A percentile compares a stretch with the other conserved stretches of the same genome.
phyloP scores from a whole-genome alignment of 2,888 invertebrate species.

The Bursaphelenchus okinawaensis region DNA sequence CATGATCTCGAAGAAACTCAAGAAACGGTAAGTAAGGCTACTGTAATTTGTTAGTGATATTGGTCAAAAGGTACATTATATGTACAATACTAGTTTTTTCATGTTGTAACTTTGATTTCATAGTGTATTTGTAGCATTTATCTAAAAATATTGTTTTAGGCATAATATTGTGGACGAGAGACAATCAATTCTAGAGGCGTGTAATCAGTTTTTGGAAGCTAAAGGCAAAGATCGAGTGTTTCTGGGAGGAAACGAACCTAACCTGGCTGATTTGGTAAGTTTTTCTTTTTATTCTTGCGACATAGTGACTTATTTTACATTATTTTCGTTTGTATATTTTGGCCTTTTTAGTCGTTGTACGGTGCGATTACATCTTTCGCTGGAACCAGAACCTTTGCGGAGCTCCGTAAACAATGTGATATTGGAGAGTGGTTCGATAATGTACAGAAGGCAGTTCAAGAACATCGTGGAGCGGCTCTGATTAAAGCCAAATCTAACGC shows the following conservation, averaged over 20 bases:
- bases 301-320: neutral
- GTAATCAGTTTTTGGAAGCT: constrained; percentile 72
- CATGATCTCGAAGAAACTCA: constrained; percentile 78
- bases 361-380: constrained; percentile 55
- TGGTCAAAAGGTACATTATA: constrained; percentile 7
- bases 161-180: constrained; percentile 80
- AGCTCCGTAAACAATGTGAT: constrained; percentile 38
- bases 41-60: neutral
- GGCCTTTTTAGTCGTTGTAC: constrained; percentile 39
- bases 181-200: constrained; percentile 78
- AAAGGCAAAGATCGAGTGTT: constrained; percentile 69
- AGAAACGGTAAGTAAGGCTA: constrained; percentile 67
- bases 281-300: constrained; percentile 11
- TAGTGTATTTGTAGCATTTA: neutral
- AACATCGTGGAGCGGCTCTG: constrained; percentile 15
- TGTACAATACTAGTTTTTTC: neutral
- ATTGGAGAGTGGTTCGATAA: constrained; percentile 46
- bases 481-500: constrained; percentile 5
- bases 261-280: constrained; percentile 76
- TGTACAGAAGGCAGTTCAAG: constrained; percentile 31
- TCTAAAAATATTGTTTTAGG: constrained; percentile 61
- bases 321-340: constrained; percentile 7
- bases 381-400: constrained; percentile 49
- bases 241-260: constrained; percentile 78
- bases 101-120: neutral